A percentile compares a stretch with the other conserved stretches of the same genome.
phyloP scores from a whole-genome alignment of 1,140 invertebrate genomes.

The Melanaphis sacchari region DNA sequence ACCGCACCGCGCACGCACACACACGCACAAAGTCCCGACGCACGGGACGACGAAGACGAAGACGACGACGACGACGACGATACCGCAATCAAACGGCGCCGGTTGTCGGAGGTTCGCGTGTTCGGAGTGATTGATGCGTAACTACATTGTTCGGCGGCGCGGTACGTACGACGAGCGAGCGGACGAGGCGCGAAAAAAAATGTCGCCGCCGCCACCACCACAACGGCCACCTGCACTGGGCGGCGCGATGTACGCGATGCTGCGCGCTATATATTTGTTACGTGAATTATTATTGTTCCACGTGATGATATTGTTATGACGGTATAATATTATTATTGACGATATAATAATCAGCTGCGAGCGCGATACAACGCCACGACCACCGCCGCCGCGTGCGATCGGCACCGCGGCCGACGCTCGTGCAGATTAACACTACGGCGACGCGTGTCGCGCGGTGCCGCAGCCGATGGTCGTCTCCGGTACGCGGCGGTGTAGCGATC shows the following conservation, averaged over 20 bases:
- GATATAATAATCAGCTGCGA: neutral
- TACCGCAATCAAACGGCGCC: neutral
- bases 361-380: neutral
- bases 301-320: neutral
- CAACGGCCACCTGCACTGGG: conserved; percentile 18
- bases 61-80: neutral
- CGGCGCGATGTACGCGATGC: conserved; percentile 16
- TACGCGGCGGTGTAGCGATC: neutral
- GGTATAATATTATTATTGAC: neutral
- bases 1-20: conserved; percentile 34
- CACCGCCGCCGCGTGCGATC: conserved; percentile 39
- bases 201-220: conserved; percentile 33
- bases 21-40: conserved; percentile 1
- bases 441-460: conserved; percentile 1
- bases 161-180: neutral
- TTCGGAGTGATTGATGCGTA: neutral
- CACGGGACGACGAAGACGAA: conserved; percentile 8
- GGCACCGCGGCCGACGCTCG: conserved; percentile 34
- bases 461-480: neutral
- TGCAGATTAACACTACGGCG: neutral
- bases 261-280: neutral
- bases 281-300: neutral
- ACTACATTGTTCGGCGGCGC: conserved; percentile 23
- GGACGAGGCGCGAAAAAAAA: conserved; percentile 3
- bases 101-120: conserved; percentile 5